A percentile compares a stretch with the other conserved stretches of the same genome.
phyloP scores from a whole-genome alignment of 2,888 invertebrate genomes.

The Drosophila histrio region DNA sequence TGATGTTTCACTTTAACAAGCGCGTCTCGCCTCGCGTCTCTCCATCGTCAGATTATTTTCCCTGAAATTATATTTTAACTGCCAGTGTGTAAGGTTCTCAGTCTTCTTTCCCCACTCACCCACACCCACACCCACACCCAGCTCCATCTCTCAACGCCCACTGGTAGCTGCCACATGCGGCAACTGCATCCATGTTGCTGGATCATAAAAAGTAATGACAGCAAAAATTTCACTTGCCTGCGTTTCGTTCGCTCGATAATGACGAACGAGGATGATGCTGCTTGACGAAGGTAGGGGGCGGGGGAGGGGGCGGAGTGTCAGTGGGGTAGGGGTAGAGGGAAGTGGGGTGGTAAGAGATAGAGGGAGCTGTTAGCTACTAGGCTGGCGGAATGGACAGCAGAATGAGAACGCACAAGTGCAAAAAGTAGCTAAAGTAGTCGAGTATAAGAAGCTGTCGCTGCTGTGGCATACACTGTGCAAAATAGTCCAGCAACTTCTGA shows the following conservation, averaged over 20 bases:
- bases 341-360: neutral
- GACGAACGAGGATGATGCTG: conserved; percentile 49
- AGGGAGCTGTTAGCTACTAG: too few relatives aligned
- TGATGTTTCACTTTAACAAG: conserved; percentile 68
- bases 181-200: conserved; percentile 76
- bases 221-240: conserved; percentile 63
- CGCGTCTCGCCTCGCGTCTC: conserved; percentile 19
- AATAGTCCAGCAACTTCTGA: conserved; percentile 1
- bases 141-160: conserved; percentile 23
- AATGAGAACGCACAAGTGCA: conserved; percentile 32
- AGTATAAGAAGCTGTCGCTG: conserved; percentile 24
- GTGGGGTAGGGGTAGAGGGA: neutral
- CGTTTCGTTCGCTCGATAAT: conserved; percentile 65
- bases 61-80: conserved; percentile 74
- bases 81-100: conserved; percentile 33
- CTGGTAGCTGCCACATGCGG: conserved; percentile 8
- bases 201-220: conserved; percentile 78
- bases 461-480: conserved; percentile 26
- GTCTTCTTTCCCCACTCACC: conserved; percentile 8
- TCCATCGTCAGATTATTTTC: conserved; percentile 25
- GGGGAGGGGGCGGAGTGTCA: neutral
- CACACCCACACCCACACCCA: neutral
- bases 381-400: neutral
- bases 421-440: conserved; percentile 53
- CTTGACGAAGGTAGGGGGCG: neutral